phyloP scores from a whole-genome alignment of 1,140 invertebrate genomes.

The Nebria ingens region DNA sequence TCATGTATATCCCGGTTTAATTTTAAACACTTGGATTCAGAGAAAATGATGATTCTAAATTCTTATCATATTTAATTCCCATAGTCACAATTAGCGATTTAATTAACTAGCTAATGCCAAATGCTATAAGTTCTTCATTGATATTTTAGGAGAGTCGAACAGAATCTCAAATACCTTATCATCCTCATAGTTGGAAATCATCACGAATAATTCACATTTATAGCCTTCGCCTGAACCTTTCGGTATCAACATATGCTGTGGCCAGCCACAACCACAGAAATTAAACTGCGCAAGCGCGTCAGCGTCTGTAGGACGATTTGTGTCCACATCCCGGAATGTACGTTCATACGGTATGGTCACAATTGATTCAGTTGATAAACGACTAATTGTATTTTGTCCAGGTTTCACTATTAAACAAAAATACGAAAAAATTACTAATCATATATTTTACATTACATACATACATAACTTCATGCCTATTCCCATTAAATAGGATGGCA shows the following conservation, averaged over 20 bases:
- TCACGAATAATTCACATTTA: conserved; percentile 36
- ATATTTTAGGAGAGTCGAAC: too few relatives aligned
- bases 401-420: conserved; percentile 37
- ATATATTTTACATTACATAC: background rate
- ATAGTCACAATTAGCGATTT: too few relatives aligned
- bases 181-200: conserved; percentile 37
- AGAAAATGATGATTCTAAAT: too few relatives aligned
- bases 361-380: conserved; percentile 42
- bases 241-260: conserved; percentile 41
- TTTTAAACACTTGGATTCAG: too few relatives aligned
- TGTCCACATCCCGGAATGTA: conserved; percentile 45
- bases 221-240: conserved; percentile 35
- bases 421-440: background rate
- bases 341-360: conserved; percentile 52
- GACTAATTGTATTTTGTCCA: conserved; percentile 42
- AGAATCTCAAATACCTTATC: too few relatives aligned
- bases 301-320: conserved; percentile 29
- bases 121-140: background rate
- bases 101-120: too few relatives aligned
- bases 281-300: conserved; percentile 33
- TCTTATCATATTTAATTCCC: too few relatives aligned
- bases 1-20: too few relatives aligned
- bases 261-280: conserved; percentile 47
- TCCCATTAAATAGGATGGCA: too few relatives aligned
- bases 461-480: too few relatives aligned